phyloP scores from a whole-genome alignment of 2,797 vertebrate species.

The Pseudochirops cupreus region DNA sequence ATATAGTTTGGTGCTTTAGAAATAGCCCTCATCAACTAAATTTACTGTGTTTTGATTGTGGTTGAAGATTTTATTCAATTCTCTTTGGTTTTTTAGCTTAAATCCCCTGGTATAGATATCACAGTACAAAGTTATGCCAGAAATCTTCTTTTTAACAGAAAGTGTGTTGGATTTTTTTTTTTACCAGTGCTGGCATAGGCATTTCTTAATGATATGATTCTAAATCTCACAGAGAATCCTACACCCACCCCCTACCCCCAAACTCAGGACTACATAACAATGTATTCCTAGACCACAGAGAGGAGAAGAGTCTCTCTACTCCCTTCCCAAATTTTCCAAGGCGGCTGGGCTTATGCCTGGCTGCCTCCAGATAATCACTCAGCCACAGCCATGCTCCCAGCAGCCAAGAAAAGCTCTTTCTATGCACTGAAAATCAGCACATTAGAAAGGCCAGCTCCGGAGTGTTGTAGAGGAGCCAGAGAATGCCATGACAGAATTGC shows the following conservation, averaged over 20 bases:
- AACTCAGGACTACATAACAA: slow-evolving; percentile 31
- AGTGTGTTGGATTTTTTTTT: slow-evolving; percentile 43
- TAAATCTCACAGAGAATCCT: slow-evolving; percentile 40
- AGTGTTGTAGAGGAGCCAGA: background rate
- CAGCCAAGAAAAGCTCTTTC: slow-evolving; percentile 60
- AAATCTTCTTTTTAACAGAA: slow-evolving; percentile 67
- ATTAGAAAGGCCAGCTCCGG: background rate
- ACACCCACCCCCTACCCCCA: slow-evolving; percentile 36
- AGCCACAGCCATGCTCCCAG: slow-evolving; percentile 22
- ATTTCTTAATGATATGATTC: slow-evolving; percentile 39
- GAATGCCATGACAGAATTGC: background rate
- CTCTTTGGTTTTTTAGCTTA: slow-evolving; percentile 44
- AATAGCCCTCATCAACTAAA: slow-evolving; percentile 67
- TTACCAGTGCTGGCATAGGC: background rate
- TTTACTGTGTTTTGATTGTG: slow-evolving; percentile 43
- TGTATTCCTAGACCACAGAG: slow-evolving; percentile 16
- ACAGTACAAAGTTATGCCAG: slow-evolving; percentile 45
- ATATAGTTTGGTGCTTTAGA: slow-evolving; percentile 73
- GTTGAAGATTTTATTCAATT: slow-evolving; percentile 58
- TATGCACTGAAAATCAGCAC: slow-evolving; percentile 26
- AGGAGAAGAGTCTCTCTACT: slow-evolving; percentile 49
- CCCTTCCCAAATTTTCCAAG: slow-evolving; percentile 33
- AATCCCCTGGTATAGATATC: slow-evolving; percentile 57
- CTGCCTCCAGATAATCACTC: slow-evolving; percentile 42
- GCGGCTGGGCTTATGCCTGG: slow-evolving; percentile 23